phyloP scores from a whole-genome alignment of 1,140 invertebrate genomes.

The Calosoma granatense region DNA sequence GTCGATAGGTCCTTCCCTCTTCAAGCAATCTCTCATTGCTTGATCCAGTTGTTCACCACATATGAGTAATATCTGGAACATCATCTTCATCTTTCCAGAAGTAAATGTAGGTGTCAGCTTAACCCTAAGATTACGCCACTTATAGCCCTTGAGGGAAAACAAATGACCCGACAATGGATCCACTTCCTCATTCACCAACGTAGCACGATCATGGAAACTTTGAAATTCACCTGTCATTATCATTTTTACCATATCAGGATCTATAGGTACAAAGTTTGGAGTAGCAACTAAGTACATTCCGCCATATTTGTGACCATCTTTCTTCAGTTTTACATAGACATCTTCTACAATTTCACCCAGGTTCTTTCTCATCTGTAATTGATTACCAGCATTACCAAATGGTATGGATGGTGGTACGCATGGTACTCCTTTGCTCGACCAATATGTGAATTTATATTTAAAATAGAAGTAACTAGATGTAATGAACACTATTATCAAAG shows the following conservation, averaged over 20 bases:
- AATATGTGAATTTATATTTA: not conserved
- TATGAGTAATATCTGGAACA: not conserved
- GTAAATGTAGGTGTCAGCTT: not conserved
- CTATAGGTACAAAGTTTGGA: conserved; percentile 11
- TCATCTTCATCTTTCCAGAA: not conserved
- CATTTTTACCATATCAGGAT: conserved; percentile 27
- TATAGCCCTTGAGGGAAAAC: conserved; percentile 34
- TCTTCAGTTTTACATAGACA: not conserved
- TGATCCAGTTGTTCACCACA: conserved; percentile 5
- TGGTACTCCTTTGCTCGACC: conserved; percentile 1
- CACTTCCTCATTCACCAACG: conserved; percentile 30
- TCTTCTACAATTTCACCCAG: conserved; percentile 26
- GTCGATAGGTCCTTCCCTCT: conserved; percentile 30
- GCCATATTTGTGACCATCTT: not conserved
- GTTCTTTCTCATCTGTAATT: not conserved
- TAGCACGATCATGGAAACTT: conserved; percentile 24
- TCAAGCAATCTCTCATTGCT: conserved; percentile 19
- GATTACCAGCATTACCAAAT: conserved; percentile 36
- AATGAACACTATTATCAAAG: too few species aligned
- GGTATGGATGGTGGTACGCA: conserved; percentile 32
- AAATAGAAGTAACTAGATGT: too few species aligned
- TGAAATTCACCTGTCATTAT: conserved; percentile 31
- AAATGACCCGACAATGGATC: conserved; percentile 42
- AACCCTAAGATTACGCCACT: not conserved
- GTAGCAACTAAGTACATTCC: not conserved